These are phyloP conservation scores for Archegozetes longisetosus DNA, from an alignment of 1,140 invertebrate species.

Conservation along the genomic window DNA sequence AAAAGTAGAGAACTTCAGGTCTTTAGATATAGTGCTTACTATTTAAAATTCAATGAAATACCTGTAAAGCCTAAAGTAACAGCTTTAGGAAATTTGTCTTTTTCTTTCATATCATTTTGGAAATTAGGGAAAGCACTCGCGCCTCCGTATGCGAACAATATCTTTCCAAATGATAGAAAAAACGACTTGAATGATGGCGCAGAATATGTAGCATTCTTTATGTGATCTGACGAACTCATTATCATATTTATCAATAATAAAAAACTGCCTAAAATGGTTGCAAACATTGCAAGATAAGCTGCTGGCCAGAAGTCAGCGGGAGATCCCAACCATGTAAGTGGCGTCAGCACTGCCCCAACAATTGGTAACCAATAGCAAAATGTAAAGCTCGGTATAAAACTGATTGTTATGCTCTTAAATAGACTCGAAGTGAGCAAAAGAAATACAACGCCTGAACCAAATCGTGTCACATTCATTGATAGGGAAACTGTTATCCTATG, in stretches of 20 bases:
- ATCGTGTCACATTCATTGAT: conserved; percentile 40
- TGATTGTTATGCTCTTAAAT: conserved; percentile 33
- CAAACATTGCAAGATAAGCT: conserved; percentile 1
- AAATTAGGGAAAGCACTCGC: conserved; percentile 50
- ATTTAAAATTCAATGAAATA: conserved; percentile 25
- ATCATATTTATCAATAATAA: conserved; percentile 7
- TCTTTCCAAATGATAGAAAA: conserved; percentile 44
- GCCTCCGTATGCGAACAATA: conserved; percentile 48
- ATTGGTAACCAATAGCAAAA: conserved; percentile 46
- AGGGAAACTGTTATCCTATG: background rate
- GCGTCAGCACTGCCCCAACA: conserved; percentile 40
- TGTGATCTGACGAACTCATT: conserved; percentile 3
- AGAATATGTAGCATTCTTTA: background rate
- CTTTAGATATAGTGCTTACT: background rate
- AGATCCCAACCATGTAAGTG: conserved; percentile 47
- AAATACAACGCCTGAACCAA: conserved; percentile 51
- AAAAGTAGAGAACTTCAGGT: background rate
- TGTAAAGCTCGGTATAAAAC: conserved; percentile 28
- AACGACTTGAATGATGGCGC: conserved; percentile 31
- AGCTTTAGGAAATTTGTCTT: conserved; percentile 36
- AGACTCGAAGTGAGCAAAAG: conserved; percentile 47
- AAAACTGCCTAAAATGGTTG: background rate
- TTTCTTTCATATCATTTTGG: conserved; percentile 48
- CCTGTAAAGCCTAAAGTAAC: conserved; percentile 36
- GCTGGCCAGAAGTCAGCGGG: conserved; percentile 48